Percentiles rank a stretch among this genome's conserved stretches.
phyloP scores from a whole-genome alignment of 2,113 vertebrate species.

The Prolemur simus region DNA sequence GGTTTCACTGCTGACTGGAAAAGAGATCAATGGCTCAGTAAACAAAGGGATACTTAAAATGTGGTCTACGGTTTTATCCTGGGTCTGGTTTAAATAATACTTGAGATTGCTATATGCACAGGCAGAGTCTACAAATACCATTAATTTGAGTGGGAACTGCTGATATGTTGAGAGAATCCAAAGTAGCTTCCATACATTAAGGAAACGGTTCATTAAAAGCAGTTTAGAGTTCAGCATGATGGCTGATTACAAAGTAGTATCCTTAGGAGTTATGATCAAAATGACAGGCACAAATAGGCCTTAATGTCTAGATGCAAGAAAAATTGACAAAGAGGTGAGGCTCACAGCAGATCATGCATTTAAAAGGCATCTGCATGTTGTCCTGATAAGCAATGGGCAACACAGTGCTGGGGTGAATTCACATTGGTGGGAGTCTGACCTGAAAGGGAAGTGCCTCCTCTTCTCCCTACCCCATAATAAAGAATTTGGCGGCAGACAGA shows the following conservation, averaged over 20 bases:
- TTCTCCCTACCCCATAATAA: background rate
- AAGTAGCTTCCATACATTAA: slow-evolving; percentile 52
- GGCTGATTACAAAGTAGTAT: slow-evolving; percentile 49
- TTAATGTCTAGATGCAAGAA: slow-evolving; percentile 3
- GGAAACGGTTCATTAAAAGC: slow-evolving; percentile 60
- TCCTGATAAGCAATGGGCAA: slow-evolving; percentile 30
- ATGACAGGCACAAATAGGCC: slow-evolving; percentile 31
- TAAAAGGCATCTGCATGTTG: background rate
- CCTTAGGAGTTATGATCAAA: slow-evolving; percentile 22
- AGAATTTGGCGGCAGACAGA: slow-evolving; percentile 47
- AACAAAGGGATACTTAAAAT: slow-evolving; percentile 57
- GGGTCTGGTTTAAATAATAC: slow-evolving; percentile 64
- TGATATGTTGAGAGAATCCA: slow-evolving; percentile 49
- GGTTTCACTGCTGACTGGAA: slow-evolving; percentile 50
- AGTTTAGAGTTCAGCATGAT: slow-evolving; percentile 41
- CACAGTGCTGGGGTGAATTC: background rate
- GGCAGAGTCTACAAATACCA: slow-evolving; percentile 13
- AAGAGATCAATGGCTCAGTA: slow-evolving; percentile 71
- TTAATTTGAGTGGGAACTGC: slow-evolving; percentile 29
- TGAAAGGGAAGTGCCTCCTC: background rate
- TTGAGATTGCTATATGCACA: background rate
- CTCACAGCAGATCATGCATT: background rate
- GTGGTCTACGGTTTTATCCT: slow-evolving; percentile 31
- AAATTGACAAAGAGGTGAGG: background rate
- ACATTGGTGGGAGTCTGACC: background rate